phyloP scores from a whole-genome alignment of 2,113 vertebrate genomes.

The Malaclemys terrapin region DNA sequence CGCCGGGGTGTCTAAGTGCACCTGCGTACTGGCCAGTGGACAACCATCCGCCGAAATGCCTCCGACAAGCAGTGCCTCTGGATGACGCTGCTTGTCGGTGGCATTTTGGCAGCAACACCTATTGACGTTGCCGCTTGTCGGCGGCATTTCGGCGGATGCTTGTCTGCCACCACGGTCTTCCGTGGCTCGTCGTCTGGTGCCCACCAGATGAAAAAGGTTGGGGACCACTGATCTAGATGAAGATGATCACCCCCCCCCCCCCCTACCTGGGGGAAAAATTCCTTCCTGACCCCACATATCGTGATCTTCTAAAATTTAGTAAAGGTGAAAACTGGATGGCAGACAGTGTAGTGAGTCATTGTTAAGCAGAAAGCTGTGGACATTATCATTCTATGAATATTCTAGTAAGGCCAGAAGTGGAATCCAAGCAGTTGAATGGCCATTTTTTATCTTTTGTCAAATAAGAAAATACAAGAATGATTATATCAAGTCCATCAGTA shows the following conservation, averaged over 20 bases:
- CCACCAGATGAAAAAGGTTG: too few relatives aligned
- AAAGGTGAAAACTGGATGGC: not conserved
- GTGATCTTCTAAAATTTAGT: not conserved
- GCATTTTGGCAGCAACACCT: too few relatives aligned
- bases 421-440: not conserved
- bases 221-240: not conserved
- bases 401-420: not conserved
- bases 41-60: too few relatives aligned
- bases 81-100: too few relatives aligned
- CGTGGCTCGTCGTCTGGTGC: too few relatives aligned
- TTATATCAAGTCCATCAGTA: not conserved
- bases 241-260: not conserved
- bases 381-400: not conserved
- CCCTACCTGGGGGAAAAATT: not conserved
- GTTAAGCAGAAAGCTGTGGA: not conserved
- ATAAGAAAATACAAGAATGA: not conserved
- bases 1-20: too few relatives aligned
- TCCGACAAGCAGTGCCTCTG: too few relatives aligned
- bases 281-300: not conserved
- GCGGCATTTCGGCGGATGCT: too few relatives aligned
- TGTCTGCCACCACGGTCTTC: too few relatives aligned
- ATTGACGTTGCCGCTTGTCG: too few relatives aligned
- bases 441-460: constrained; percentile 20
- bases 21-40: too few relatives aligned
- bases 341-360: not conserved